Evolutionary conservation across 2,113 vertebrate species (phyloP).

Genomic region (Dunckerocampus dactyliophorus): DNA sequence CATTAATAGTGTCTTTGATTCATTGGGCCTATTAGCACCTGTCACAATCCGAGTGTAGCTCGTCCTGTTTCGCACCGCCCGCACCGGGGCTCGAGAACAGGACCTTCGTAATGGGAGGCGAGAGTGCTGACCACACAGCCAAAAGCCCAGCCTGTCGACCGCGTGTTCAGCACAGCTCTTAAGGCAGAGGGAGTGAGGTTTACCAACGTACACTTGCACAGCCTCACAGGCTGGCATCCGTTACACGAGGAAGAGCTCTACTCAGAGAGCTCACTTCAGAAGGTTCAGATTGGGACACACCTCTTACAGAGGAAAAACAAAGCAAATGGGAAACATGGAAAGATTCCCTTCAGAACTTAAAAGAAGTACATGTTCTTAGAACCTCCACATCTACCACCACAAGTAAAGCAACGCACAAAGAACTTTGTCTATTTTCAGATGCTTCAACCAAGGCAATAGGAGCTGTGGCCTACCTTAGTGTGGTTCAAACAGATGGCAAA

Average conservation of each 20-base stretch:
- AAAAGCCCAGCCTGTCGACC: no score
- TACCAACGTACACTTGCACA: no score
- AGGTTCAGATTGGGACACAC: background rate
- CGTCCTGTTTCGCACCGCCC: no score
- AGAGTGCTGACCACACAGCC: no score
- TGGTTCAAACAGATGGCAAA: background rate
- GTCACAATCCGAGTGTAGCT: constrained; percentile 13
- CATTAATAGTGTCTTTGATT: constrained; percentile 16
- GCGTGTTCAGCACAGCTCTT: no score
- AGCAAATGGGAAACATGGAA: background rate
- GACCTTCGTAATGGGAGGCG: no score
- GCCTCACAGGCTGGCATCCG: no score
- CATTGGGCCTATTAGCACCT: constrained; percentile 4
- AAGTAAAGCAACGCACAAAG: background rate
- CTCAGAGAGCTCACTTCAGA: constrained; percentile 3
- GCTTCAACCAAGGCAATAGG: background rate
- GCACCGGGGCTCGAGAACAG: no score
- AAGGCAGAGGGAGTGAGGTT: no score
- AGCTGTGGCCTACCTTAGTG: background rate
- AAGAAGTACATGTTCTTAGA: background rate
- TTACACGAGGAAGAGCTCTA: constrained; percentile 2
- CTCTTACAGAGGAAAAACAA: background rate
- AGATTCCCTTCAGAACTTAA: background rate
- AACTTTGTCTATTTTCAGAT: background rate
- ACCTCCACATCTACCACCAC: background rate